Conservation (phyloP, 2,113 vertebrate genomes). For the Brachypteracias leptosomus region DNA sequence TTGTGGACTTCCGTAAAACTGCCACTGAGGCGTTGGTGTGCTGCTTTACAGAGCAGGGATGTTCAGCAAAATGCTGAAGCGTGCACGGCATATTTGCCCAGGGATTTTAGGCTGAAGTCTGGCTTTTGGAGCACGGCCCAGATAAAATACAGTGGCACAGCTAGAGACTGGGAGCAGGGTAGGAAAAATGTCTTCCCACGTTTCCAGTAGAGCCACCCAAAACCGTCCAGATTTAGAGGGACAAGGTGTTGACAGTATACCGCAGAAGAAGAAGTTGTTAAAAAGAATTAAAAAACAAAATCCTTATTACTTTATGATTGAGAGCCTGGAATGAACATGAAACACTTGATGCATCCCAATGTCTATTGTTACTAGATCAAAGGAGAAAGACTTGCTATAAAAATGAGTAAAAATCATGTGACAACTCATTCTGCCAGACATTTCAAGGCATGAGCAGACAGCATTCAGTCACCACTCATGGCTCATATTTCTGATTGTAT, state of each 20-base stretch:
- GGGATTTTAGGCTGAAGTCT: conserved; percentile 14
- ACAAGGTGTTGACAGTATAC: background rate
- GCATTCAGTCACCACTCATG: conserved; percentile 10
- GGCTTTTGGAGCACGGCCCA: background rate
- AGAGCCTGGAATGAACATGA: background rate
- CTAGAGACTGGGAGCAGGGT: background rate
- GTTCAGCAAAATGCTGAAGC: conserved; percentile 45
- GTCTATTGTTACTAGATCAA: conserved; percentile 49
- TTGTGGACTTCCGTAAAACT: conserved; percentile 49
- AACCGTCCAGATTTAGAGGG: background rate
- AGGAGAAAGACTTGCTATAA: conserved; percentile 12
- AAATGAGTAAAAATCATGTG: conserved; percentile 24
- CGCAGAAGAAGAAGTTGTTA: background rate
- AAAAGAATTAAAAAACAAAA: conserved; percentile 12
- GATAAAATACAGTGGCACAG: background rate
- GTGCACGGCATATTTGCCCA: background rate
- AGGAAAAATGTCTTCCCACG: background rate
- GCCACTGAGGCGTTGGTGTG: background rate
- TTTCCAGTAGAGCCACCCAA: background rate
- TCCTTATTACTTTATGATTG: background rate
- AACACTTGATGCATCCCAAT: background rate
- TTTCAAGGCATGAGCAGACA: conserved; percentile 35
- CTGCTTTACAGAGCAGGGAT: background rate
- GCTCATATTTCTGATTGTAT: conserved; percentile 57
- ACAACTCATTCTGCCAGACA: background rate